Conservation (phyloP, 2,797 vertebrate species). For the Tragopan temminckii region DNA sequence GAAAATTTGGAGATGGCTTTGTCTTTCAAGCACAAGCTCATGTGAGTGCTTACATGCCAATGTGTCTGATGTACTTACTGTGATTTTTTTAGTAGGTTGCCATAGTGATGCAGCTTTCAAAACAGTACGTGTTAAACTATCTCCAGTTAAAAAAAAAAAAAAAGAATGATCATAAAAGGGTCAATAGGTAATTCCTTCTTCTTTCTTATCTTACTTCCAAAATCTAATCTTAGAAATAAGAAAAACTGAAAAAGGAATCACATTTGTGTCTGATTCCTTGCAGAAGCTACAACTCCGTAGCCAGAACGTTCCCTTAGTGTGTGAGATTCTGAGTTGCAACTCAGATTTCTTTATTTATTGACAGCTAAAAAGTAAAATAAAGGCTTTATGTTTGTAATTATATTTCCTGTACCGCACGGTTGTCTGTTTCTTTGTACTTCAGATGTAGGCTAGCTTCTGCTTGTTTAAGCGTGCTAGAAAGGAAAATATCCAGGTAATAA, state of each 20-base stretch:
- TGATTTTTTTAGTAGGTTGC: constrained; percentile 59
- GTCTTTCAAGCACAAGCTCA: constrained; percentile 33
- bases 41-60: constrained; percentile 52
- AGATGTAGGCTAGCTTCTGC: neutral
- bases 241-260: neutral
- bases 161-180: neutral
- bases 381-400: neutral
- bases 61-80: constrained; percentile 45
- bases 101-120: constrained; percentile 68
- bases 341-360: neutral
- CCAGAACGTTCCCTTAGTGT: neutral
- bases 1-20: constrained; percentile 21
- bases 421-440: neutral
- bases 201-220: neutral
- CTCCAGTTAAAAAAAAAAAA: neutral
- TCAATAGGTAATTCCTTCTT: neutral
- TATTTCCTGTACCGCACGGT: neutral
- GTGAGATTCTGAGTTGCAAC: neutral
- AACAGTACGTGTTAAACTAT: constrained; percentile 39
- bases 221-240: neutral
- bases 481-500: neutral
- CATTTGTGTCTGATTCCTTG: neutral
- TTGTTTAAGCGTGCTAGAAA: neutral
- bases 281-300: neutral
- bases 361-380: neutral